Evolutionary conservation across 2,888 invertebrate species (phyloP), one percentile per base, ranked within the genome.

Genomic region (Cerceris rybyensis): DNA sequence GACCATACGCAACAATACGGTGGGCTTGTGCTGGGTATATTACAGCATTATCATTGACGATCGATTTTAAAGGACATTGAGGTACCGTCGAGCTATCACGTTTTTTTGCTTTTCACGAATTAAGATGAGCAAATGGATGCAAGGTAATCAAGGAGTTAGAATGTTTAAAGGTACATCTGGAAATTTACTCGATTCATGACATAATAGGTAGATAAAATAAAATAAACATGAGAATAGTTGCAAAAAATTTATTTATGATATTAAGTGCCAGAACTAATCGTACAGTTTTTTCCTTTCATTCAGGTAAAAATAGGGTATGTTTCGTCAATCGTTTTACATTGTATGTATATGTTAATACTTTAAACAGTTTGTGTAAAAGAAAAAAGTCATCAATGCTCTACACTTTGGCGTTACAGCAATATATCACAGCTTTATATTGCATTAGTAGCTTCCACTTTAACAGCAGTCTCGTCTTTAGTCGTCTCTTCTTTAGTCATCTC

Each of bases 1-100:
- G 75, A 77, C 72, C 72, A 75, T 55, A 46, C 50, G 13, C 59
- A 50, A 83, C 73, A 78, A 79, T 82, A 71, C 57, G 17, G 28
- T 46, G 70, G 60, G 70, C 65, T 75, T 73, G 57, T 61, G 61
- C 49, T 60, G 54, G 63, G 58, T 78, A 65, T 58, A 71, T 70
- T 64, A 68, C 28, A 54, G 70, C 65, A 70, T 79, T 79, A 79
- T 70, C 77, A 49, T 65, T 39, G 58, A 6, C 39, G 70, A 83
- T 85, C 81, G 79, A 81, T 71, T 74, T 63, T n/a, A 14, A 46
- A 50, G 16, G 58, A 8, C 41, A 39, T 52, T 50, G 54, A 17
- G 43, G 57, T n/a, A 28, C 50, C 13, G 52, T 52, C 42, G 7
- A 59, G 39, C 9, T 58, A 28, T 6, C 14, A 39, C 7, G 6